Percentiles rank a stretch among this genome's conserved stretches.
phyloP scores from a whole-genome alignment of 2,113 vertebrate species.

The Myotis brandtii region DNA sequence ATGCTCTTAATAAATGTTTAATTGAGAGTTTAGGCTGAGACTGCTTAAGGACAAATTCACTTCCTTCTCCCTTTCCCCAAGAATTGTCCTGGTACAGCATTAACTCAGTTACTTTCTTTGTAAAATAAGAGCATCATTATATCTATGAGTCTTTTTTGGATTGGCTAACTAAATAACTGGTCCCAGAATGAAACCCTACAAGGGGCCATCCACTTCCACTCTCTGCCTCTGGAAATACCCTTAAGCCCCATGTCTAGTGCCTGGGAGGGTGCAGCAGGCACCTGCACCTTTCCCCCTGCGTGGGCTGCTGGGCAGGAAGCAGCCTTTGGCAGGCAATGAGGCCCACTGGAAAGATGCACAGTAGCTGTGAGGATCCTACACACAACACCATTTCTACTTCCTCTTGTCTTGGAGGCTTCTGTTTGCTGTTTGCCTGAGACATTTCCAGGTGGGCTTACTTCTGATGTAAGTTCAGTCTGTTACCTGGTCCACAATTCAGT shows the following conservation, averaged over 20 bases:
- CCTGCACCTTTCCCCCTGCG: too few species aligned
- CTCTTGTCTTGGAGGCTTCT: constrained; percentile 18
- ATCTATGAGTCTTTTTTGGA: not conserved
- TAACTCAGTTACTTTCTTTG: not conserved
- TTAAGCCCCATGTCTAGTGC: not conserved
- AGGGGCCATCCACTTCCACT: not conserved
- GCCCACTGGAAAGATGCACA: not conserved
- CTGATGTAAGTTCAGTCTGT: constrained; percentile 61
- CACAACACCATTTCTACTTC: not conserved
- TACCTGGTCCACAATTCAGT: constrained; percentile 51
- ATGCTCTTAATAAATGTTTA: constrained; percentile 16
- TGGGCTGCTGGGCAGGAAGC: not conserved
- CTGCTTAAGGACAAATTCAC: not conserved
- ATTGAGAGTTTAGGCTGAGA: constrained; percentile 41
- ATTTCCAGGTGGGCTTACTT: constrained; percentile 73
- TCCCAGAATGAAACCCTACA: not conserved
- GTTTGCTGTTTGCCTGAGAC: constrained; percentile 70
- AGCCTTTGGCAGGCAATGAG: not conserved
- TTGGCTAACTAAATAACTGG: not conserved
- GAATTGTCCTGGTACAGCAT: not conserved
- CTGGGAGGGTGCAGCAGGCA: not conserved
- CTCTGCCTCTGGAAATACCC: not conserved
- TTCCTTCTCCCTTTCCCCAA: not conserved
- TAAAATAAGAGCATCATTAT: not conserved
- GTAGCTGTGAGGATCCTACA: not conserved